Evolutionary conservation across 2,888 invertebrate genomes (phyloP).

Genomic region (Protophormia terraenovae): DNA sequence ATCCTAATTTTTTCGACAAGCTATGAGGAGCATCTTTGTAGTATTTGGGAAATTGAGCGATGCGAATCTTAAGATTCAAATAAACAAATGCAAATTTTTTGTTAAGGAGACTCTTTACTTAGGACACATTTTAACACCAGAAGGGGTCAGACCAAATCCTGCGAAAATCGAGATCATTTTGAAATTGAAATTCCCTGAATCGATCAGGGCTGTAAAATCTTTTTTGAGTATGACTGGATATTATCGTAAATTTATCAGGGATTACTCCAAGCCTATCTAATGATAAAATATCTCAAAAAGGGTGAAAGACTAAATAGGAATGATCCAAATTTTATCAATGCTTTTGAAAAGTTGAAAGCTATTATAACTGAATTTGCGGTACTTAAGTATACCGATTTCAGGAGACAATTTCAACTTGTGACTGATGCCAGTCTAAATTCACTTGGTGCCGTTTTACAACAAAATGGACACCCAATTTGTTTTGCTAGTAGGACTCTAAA

Average conservation of each 20-base stretch:
- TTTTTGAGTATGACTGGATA: conserved; percentile 69
- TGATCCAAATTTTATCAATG: conserved; percentile 45
- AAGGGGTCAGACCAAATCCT: conserved; percentile 72
- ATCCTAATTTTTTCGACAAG: conserved; percentile 28
- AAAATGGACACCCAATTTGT: conserved; percentile 49
- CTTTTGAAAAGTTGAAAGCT: conserved; percentile 55
- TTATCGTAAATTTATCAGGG: conserved; percentile 70
- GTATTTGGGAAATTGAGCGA: conserved; percentile 14
- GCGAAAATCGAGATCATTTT: conserved; percentile 66
- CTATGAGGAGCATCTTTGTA: conserved; percentile 6
- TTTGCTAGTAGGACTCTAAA: conserved; percentile 57
- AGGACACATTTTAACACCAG: too few species aligned
- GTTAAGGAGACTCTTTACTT: too few species aligned
- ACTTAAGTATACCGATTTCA: conserved; percentile 45
- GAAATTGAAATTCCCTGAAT: conserved; percentile 67
- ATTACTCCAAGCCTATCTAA: conserved; percentile 63
- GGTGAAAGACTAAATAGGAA: conserved; percentile 9
- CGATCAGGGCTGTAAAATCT: conserved; percentile 68
- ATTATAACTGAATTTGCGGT: conserved; percentile 44
- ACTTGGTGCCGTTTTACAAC: conserved; percentile 56
- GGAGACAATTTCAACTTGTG: conserved; percentile 32
- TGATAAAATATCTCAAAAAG: conserved; percentile 34
- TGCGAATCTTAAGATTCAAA: conserved; percentile 44
- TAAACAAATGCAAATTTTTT: too few species aligned
- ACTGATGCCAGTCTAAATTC: conserved; percentile 54